Evolutionary conservation across 1,140 invertebrate species (phyloP), one percentile per base, ranked within the genome.

Genomic region (Liolophura sinensis): DNA sequence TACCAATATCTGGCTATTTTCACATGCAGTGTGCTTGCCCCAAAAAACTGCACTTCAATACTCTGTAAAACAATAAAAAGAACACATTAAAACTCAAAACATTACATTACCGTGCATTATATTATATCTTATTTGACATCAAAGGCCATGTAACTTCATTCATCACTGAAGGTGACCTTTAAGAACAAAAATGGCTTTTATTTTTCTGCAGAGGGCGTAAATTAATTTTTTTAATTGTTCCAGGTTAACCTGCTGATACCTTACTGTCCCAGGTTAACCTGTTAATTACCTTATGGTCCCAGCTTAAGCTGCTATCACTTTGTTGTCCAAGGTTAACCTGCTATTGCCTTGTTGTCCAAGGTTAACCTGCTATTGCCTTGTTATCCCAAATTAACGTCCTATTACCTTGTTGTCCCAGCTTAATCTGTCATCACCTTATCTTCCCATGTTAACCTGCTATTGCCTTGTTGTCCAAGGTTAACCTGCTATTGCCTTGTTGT

Each of bases 41-140:
- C 95, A 88, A 94, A 97, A 85, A 94, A 96, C 83, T 96, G 93
- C 6, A 94, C 91, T 86, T 96, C 93, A 62, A 89, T 88, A 54
- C 89, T 86, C 93, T 96, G 79, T 60, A 88, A 72, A 60, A 67
- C 56, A 68, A 65, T 61, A 66, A 64, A 50, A 65, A 25, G n/a
- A n/a, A n/a, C n/a, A n/a, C n/a, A n/a, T n/a, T n/a, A n/a, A n/a
- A n/a, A n/a, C n/a, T n/a, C n/a, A 18, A 46, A 16, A 18, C 46
- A 16, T 27, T 18, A 7, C 46, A 46, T 57, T 52, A 61, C 52
- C 27, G 59, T 22, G 52, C 20, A 48, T 16, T 46, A 58, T 24
- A 58, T 27, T 7, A 31, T 24, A 31, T 18, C 18, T 9, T 18
- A 58, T 58, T 18, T 24, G 3, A 58, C n/a, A 58, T 20, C 20